phyloP scores from a whole-genome alignment of 2,888 invertebrate genomes.

The Drosophila pullipes region DNA sequence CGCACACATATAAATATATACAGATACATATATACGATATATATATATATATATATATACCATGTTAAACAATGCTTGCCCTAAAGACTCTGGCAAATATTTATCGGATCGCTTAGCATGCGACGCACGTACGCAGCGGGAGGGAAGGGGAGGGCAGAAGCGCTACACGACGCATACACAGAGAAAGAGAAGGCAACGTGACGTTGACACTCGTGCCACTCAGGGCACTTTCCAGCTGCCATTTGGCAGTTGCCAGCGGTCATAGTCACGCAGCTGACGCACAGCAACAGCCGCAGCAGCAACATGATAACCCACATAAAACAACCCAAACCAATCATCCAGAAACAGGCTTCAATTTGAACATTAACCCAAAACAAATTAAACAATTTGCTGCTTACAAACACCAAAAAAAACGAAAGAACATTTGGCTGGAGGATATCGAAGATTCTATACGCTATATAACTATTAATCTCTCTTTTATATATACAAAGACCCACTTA shows the following conservation, averaged over 20 bases:
- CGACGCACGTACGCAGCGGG: constrained; percentile 59
- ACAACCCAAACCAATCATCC: constrained; percentile 48
- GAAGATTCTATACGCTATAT: constrained; percentile 1
- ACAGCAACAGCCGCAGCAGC: constrained; percentile 24
- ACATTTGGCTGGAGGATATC: neutral
- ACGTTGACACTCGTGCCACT: constrained; percentile 73
- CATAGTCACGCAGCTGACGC: constrained; percentile 65
- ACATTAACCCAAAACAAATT: constrained; percentile 70
- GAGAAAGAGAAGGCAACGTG: constrained; percentile 56
- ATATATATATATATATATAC: constrained; percentile 25
- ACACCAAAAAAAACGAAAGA: neutral
- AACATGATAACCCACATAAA: constrained; percentile 67
- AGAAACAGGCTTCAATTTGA: constrained; percentile 53
- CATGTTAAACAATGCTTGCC: constrained; percentile 31
- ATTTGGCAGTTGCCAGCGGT: constrained; percentile 60
- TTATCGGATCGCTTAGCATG: constrained; percentile 71
- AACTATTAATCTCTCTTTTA: neutral
- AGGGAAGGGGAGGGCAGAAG: neutral
- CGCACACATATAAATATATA: constrained; percentile 11
- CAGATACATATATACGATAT: constrained; percentile 15
- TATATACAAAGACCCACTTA: neutral
- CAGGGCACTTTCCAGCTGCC: constrained; percentile 63
- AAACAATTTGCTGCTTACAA: constrained; percentile 65
- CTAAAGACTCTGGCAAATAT: constrained; percentile 69
- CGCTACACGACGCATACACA: constrained; percentile 15